Base-by-base conservation (phyloP, 2,888 invertebrate genomes). In the Ochlodes sylvanus region DNA sequence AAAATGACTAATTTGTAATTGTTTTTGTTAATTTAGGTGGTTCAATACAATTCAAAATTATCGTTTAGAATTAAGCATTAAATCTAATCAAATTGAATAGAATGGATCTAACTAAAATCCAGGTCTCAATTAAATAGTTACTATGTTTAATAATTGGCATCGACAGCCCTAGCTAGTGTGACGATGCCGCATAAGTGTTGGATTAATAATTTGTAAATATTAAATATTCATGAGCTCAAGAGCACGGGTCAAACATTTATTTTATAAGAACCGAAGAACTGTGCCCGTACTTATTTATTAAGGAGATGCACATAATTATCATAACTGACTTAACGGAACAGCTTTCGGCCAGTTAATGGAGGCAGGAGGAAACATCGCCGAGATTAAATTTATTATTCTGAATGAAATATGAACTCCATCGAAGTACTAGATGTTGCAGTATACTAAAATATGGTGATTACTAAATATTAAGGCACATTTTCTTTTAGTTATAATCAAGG, bases 171-270 rank as follows among this genome's bases (percentile, higher is more conserved):
- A 67, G 34, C n/a, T 34, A 15, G 52, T 72, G 73, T 74, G 75
- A 76, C 77, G 74, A 77, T 74, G 76, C 79, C 77, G 85, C 85
- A 88, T 88, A 88, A 88, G 87, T 89, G 88, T 89, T 88, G 91
- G 90, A 91, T 90, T 90, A 90, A 92, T 91, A 92, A 92, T 90
- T 90, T 92, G 90, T 92, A 88, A 91, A 92, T 91, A 92, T 91
- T 92, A 90, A 87, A 92, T 92, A 92, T 92, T 92, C 92, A 92
- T 92, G 91, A 92, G 89, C 67, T 71, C 75, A 76, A 80, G 85
- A 86, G 86, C 88, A 87, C 86, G 89, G 89, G 90, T 89, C 91
- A 91, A 88, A 85, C 85, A 85, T 86, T 85, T 83, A 82, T 86
- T 88, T 91, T 88, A 83, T 87, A 88, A 84, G 83, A 85, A 81